Base-by-base conservation (phyloP, 2,797 vertebrate genomes). In the Phoeniculus purpureus region DNA sequence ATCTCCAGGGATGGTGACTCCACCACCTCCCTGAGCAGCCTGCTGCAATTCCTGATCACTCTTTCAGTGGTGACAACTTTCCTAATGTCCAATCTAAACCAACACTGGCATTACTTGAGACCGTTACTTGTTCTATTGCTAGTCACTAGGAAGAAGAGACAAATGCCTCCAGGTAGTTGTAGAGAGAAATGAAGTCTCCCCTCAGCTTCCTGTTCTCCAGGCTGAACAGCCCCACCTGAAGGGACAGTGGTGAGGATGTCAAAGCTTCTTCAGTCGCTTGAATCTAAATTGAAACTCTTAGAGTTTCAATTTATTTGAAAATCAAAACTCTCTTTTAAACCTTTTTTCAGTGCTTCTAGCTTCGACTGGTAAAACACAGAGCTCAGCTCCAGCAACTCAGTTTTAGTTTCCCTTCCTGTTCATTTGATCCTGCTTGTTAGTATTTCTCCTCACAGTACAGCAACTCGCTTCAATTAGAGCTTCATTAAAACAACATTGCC, bases 381-480 rank as follows among this genome's bases (percentile, higher is more conserved):
- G 11, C 22, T 67, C 29, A 64, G 45, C 68, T 91, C 37, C 26
- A 82, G 37, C 32, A 93, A 31, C 21, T 13, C 78, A n/a, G 54
- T 18, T n/a, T 89, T 89, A 6, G 15, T 89, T 89, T 91, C 21
- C 16, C 9, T 86, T 87, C 3, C n/a, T 67, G 85, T 29, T 84
- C 40, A 34, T 77, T 65, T 90, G 81, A 87, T 88, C 94, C 85
- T 56, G 47, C 85, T 52, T 65, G 37, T 77, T 91, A 86, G 48
- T 72, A 70, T 62, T 84, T 93, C 65, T 74, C 58, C 78, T 93
- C 81, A 61, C 51, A 77, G 78, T 29, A 75, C 68, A 90, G 85
- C 72, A 93, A 91, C 81, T 87, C 59, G 8, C 55, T 89, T 89
- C 88, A 88, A 93, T 93, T 94, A 91, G 91, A 93, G 83, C 85